Base-by-base conservation (phyloP, 2,113 vertebrate genomes). In the Ifrita kowaldi region DNA sequence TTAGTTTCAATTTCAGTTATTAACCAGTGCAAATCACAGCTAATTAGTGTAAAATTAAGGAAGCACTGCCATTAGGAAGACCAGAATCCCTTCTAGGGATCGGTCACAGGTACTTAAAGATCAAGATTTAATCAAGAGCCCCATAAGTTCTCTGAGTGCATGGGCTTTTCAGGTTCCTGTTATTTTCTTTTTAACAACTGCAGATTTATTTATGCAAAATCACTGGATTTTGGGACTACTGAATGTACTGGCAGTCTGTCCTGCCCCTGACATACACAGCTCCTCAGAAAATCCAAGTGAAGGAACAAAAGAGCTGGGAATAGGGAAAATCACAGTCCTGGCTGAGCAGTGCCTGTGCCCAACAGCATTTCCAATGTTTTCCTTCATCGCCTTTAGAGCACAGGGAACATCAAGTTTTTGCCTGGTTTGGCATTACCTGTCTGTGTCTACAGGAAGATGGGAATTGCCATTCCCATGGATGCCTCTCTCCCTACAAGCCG, bases 401-500 rank as follows among this genome's bases (percentile, higher is more conserved):
- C 10, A 57, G 4, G 87, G 95, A 97, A 92, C n/a, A 67, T 11
- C 33, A 53, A 64, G 27, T 33, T 64, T 96, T 92, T 96, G 97
- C 80, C 89, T 79, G 62, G 47, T 63, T 30, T 52, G 69, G 68
- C 10, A 16, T 63, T 41, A 35, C 30, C 46, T 70, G 21, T 26
- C 59, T 3, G 1, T 5, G 47, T 37, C 41, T 28, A 55, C 30
- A 57, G 9, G 52, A 79, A 71, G 83, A 32, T 8, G 76, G 78
- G 59, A 96, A 52, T 63, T 90, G 27, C 26, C 26, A 52, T 57
- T 77, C 87, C 97, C 84, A 78, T 56, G 92, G 98, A 98, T 98
- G 98, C 98, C 98, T 97, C 91, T 97, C 96, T 62, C 97, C 93
- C 97, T 97, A 75, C 98, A 98, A 98, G 98, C 95, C 12, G 16